Evolutionary conservation across 2,797 vertebrate genomes (phyloP), one percentile per base, ranked within the genome.

Genomic region (Hydrophis major): DNA sequence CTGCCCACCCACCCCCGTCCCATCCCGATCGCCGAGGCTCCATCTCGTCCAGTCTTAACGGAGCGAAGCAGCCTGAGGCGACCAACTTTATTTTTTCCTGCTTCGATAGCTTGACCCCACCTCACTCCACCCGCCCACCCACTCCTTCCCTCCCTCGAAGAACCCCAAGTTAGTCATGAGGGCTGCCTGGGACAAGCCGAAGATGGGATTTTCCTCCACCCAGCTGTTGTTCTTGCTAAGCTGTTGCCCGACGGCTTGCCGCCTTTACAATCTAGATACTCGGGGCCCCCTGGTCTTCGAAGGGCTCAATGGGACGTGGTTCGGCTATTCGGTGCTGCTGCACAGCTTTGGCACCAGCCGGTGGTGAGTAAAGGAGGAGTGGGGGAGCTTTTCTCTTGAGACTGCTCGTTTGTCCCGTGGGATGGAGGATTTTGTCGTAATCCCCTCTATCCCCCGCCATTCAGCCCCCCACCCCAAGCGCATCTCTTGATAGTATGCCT

Each of bases 311-410:
- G 96, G 97, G 90, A 98, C 98, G 27, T 90, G 98, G 91, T 99
- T 99, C 89, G 98, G 98, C 25, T 99, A 98, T 94, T 98, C 98
- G 0, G 98, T 98, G 32, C 94, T 98, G 55, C 96, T 98, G 92
- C 98, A 98, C 95, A 59, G 97, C 86, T 96, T 97, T 91, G 96
- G 95, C 87, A 87, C 94, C 13, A 93, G 96, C 42, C 96, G 97
- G 11, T 98, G 98, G 98, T 98, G 95, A 98, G 98, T 97, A 1
- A 2, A 8, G 87, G 27, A 63, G 60, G 20, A 1, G 27, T 6
- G 57, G 27, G 28, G n/a, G 6, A 2, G 50, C 4, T 66, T 59
- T 47, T 57, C 50, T 22, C 28, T 25, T 18, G 10, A 42, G 53
- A 6, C 66, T 18, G 55, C 25, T 28, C 4, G 90, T 4, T 32